Conservation (phyloP, 92 coral and sea anemone species). For the Umimayanthus chanpuru region DNA sequence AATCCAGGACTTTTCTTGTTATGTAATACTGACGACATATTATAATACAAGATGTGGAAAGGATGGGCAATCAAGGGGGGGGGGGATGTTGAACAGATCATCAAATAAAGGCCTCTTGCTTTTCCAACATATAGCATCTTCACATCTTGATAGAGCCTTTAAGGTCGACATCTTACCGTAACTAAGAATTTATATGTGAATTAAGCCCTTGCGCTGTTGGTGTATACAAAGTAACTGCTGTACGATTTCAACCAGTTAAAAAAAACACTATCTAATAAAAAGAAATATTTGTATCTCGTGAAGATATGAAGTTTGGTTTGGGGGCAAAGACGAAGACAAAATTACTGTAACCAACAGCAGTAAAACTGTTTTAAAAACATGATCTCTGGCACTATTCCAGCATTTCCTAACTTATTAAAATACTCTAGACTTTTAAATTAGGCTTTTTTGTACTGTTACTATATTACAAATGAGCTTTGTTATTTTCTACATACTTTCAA, state of each 20-base stretch:
- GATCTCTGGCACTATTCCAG: slow-evolving; percentile 32
- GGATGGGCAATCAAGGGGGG: not conserved
- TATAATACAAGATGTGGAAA: not conserved
- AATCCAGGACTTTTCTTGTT: not conserved
- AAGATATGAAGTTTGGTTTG: no score
- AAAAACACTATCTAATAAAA: not conserved
- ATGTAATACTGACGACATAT: not conserved
- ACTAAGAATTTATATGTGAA: not conserved
- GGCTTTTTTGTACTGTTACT: slow-evolving; percentile 40
- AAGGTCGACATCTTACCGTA: not conserved
- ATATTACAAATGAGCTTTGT: slow-evolving; percentile 35
- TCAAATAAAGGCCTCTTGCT: not conserved
- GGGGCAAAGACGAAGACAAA: not conserved
- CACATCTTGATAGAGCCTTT: not conserved
- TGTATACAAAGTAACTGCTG: not conserved
- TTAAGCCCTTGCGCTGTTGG: not conserved
- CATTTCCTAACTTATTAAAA: slow-evolving; percentile 44
- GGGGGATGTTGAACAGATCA: not conserved
- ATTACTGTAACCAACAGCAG: not conserved
- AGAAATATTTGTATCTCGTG: no score
- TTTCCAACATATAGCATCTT: not conserved
- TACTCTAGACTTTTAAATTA: slow-evolving; percentile 43
- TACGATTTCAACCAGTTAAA: not conserved
- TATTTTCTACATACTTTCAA: slow-evolving; percentile 1
- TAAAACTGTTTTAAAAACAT: slow-evolving; percentile 30